phyloP scores from a whole-genome alignment of 2,797 vertebrate species.

The Eptatretus atami region DNA sequence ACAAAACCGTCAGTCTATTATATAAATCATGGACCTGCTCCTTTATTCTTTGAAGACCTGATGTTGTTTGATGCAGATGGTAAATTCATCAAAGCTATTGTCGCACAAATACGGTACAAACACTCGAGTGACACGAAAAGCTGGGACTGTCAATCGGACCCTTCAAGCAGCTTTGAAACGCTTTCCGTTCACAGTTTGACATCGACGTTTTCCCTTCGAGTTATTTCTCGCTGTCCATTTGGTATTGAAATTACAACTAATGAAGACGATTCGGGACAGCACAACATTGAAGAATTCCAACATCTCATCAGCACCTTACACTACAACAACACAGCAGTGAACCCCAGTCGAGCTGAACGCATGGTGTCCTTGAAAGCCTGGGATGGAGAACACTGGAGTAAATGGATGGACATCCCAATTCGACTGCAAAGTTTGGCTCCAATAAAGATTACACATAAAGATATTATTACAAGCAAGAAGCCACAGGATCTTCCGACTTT shows the following conservation, averaged over 20 bases:
- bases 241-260: not conserved
- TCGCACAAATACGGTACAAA: not conserved
- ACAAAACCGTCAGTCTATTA: not conserved
- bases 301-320: not conserved
- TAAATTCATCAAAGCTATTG: not conserved
- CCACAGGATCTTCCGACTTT: not conserved
- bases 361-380: not conserved
- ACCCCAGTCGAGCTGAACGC: not conserved
- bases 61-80: not conserved
- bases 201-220: not conserved
- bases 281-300: not conserved
- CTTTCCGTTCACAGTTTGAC: not conserved
- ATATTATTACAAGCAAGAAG: conserved; percentile 1
- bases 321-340: not conserved
- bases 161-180: not conserved
- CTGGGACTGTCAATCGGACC: conserved; percentile 2
- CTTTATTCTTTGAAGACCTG: not conserved
- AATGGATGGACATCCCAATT: conserved; percentile 4
- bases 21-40: not conserved
- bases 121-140: not conserved
- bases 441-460: not conserved
- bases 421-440: not conserved
- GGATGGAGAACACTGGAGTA: conserved; percentile 2
- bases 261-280: not conserved
- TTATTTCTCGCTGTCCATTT: not conserved